phyloP scores from a whole-genome alignment of 2,113 vertebrate genomes.

The Jaculus jaculus region DNA sequence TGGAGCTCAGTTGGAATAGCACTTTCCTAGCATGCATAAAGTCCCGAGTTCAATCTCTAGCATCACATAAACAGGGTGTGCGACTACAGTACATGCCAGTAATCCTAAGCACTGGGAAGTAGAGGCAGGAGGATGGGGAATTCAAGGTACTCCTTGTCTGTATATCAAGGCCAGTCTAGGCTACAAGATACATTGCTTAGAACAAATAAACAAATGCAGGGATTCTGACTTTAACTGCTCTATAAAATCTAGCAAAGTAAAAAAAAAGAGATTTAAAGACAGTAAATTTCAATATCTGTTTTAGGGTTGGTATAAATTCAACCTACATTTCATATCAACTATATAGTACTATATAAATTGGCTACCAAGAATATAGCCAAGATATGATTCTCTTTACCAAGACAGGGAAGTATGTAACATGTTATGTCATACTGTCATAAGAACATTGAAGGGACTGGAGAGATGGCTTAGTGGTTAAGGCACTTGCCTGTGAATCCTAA shows the following conservation, averaged over 20 bases:
- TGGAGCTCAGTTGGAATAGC: no score
- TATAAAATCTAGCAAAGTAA: slow-evolving; percentile 39
- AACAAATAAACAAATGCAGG: slow-evolving; percentile 19
- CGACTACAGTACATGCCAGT: no score
- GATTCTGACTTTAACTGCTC: slow-evolving; percentile 13
- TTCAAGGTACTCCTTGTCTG: no score
- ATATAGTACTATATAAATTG: slow-evolving; percentile 44
- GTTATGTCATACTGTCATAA: neutral
- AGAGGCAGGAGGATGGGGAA: no score
- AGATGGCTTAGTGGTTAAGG: no score
- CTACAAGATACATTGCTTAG: neutral
- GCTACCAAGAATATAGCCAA: neutral
- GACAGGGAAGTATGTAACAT: neutral
- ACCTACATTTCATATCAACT: neutral
- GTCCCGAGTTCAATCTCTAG: no score
- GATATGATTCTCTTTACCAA: slow-evolving; percentile 39
- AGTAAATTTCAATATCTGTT: slow-evolving; percentile 12
- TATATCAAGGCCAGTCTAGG: neutral
- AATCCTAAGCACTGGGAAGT: no score
- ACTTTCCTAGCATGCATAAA: neutral
- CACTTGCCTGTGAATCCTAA: no score
- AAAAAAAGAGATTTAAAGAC: slow-evolving; percentile 35
- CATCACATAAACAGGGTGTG: no score
- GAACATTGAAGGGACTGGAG: neutral
- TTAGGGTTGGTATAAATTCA: slow-evolving; percentile 17